phyloP scores from a whole-genome alignment of 2,113 vertebrate genomes.

The Hiodon alosoides region DNA sequence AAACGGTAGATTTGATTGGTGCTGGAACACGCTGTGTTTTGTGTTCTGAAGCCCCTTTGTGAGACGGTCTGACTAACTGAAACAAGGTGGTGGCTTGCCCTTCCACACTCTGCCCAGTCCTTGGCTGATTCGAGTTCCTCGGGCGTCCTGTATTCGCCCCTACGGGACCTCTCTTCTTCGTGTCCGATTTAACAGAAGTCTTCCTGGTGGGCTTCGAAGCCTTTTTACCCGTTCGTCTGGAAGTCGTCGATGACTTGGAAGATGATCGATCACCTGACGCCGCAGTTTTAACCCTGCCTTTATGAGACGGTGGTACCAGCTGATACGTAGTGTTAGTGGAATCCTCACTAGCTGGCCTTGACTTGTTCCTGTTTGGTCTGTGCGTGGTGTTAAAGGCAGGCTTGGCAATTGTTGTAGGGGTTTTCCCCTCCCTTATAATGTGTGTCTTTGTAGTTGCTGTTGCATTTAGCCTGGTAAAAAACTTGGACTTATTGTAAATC shows the following conservation, averaged over 20 bases:
- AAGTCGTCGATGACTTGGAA: neutral
- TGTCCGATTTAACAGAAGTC: neutral
- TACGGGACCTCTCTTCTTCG: neutral
- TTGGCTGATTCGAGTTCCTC: constrained; percentile 12
- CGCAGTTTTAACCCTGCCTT: neutral
- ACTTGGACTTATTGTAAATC: constrained; percentile 21
- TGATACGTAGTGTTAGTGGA: neutral
- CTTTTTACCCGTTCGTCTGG: neutral
- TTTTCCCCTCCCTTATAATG: constrained; percentile 18
- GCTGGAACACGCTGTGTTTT: constrained; percentile 7
- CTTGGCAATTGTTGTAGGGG: constrained; percentile 26
- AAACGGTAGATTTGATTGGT: constrained; percentile 10
- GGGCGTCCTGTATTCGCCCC: neutral
- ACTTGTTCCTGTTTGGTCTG: constrained; percentile 21
- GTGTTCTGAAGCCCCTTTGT: neutral
- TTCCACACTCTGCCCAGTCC: constrained; percentile 18
- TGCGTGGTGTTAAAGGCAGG: constrained; percentile 28
- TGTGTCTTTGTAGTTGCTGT: constrained; percentile 29
- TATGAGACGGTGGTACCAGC: neutral
- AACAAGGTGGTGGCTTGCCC: neutral
- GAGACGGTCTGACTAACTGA: constrained; percentile 27
- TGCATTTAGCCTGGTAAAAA: constrained; percentile 18
- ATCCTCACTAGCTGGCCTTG: neutral
- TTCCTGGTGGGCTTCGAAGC: no score
- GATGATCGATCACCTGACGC: neutral